Evolutionary conservation across 2,797 vertebrate genomes (phyloP), one percentile per base, ranked within the genome.

Genomic region (Urosaurus nigricauda): DNA sequence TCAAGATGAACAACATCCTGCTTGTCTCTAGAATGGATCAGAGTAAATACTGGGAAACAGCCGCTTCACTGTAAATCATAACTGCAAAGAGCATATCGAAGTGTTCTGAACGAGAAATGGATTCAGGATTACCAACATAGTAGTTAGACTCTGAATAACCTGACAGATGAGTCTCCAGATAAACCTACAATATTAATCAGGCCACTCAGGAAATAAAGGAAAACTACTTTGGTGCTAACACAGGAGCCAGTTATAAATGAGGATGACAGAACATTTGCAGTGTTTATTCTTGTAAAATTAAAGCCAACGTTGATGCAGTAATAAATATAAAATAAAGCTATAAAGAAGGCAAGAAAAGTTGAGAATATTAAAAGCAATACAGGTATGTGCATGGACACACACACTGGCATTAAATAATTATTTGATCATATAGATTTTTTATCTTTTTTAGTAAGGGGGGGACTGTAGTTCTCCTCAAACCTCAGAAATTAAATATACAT

Each of bases 281-380:
- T 87, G 88, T 83, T 95, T 94, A 94, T 93, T 94, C 92, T 82
- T 85, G 92, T 91, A 92, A 92, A 94, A 95, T 94, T 93, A 90
- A 94, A 95, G 94, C 94, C 91, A 90, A 91, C 93, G 79, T 81
- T 94, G 90, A 86, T 5, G 74, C 80, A 93, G 90, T 86, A 91
- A 84, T n/a, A 93, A 88, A 92, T 93, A 92, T 92, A 90, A 93
- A 93, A 90, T 93, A 93, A 93, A 87, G 89, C 87, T 93, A 84
- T 71, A 79, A 85, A 51, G 21, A 89, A 89, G 80, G 58, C 58
- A 78, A 71, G 85, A 79, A 88, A 93, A 91, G 77, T 87, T 87
- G 86, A 91, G 90, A 56, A 90, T 91, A 90, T 92, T 91, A 74
- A 94, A 94, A 94, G 73, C 86, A 91, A 89, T 87, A 37, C 91